Evolutionary conservation across 1,140 invertebrate species (phyloP).

Genomic region (Bombyx mori): DNA sequence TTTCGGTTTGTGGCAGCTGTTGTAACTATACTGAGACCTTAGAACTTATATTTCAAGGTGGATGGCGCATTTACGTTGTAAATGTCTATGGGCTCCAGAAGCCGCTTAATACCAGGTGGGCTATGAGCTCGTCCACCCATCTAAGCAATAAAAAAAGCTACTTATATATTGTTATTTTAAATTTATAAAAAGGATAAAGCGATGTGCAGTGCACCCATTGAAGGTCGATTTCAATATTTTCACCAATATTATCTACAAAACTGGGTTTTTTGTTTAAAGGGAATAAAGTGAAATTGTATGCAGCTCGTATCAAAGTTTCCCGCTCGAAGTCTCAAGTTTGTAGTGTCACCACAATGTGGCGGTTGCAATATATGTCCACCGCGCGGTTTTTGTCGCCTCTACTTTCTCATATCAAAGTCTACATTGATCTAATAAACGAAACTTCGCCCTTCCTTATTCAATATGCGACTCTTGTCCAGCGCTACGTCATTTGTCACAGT

Average conservation of each 20-base stretch:
- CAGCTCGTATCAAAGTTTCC: constrained; percentile 33
- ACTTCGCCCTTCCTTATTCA: constrained; percentile 55
- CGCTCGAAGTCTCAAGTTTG: constrained; percentile 40
- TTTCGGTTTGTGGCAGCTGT: too few relatives aligned
- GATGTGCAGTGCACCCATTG: too few relatives aligned
- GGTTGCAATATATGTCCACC: constrained; percentile 51
- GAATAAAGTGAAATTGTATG: constrained; percentile 37
- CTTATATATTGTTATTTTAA: too few relatives aligned
- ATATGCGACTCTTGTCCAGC: constrained; percentile 53
- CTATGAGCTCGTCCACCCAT: too few relatives aligned
- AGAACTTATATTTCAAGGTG: too few relatives aligned
- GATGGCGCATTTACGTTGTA: too few relatives aligned
- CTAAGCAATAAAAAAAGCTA: too few relatives aligned
- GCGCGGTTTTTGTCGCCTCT: constrained; percentile 55
- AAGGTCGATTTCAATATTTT: not conserved
- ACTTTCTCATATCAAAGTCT: constrained; percentile 64
- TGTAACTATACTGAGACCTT: too few relatives aligned
- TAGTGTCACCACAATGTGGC: constrained; percentile 46
- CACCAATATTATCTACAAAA: not conserved
- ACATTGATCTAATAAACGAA: constrained; percentile 64
- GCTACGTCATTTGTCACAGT: constrained; percentile 37
- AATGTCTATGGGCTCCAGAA: too few relatives aligned
- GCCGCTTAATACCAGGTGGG: too few relatives aligned
- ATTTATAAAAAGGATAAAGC: too few relatives aligned
- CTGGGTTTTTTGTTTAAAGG: not conserved